These are phyloP conservation scores for Bubo bubo DNA, from an alignment of 2,113 vertebrate genomes.

Conservation along the genomic window DNA sequence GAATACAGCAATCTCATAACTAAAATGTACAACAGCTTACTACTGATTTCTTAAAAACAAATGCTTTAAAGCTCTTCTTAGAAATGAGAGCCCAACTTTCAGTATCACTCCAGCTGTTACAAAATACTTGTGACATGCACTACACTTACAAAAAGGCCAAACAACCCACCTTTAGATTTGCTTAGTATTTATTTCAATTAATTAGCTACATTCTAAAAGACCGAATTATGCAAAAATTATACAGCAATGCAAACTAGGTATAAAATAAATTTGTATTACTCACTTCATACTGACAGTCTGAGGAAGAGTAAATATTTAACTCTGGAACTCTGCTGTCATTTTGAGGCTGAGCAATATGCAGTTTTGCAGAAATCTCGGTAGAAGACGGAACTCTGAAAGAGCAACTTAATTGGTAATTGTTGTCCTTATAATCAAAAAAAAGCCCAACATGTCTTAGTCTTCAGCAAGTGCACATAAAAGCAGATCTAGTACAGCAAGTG, in stretches of 20 bases:
- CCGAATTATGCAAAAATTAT: not conserved
- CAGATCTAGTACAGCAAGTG: not conserved
- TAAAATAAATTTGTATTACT: not conserved
- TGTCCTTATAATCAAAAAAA: not conserved
- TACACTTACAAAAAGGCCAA: not conserved
- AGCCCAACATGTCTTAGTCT: not conserved
- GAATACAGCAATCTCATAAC: not conserved
- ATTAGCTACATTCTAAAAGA: not conserved
- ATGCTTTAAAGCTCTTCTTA: not conserved
- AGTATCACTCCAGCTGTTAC: not conserved
- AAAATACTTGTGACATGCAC: not conserved
- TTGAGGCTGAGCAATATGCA: constrained; percentile 85
- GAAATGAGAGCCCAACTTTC: not conserved
- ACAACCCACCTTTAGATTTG: not conserved
- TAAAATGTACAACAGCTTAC: not conserved
- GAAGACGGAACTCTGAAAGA: constrained; percentile 81
- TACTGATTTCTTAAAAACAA: not conserved
- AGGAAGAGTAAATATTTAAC: constrained; percentile 89
- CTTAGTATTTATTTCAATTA: not conserved
- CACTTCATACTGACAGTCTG: constrained; percentile 95
- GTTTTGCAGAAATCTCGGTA: constrained; percentile 88
- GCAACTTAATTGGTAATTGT: not conserved
- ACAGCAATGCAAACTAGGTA: not conserved
- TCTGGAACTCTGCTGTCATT: constrained; percentile 77
- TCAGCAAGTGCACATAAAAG: not conserved